Base-by-base conservation (phyloP, 1,140 invertebrate genomes). In the Halesus radiatus region DNA sequence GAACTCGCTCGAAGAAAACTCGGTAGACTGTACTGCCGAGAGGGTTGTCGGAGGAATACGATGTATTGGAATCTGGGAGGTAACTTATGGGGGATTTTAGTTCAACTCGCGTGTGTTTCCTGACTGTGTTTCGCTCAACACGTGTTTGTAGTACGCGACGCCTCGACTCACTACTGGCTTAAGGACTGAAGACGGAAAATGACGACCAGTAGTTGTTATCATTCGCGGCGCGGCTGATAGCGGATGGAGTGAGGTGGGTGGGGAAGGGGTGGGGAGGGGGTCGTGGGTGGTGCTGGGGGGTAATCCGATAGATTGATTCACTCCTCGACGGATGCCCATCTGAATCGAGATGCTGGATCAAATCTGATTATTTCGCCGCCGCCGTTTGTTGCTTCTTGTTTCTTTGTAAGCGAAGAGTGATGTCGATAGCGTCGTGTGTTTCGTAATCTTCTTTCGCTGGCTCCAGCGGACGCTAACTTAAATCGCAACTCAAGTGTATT, bases 261-360 rank as follows among this genome's bases (percentile, higher is more conserved):
- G 50, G 10, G 45, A 22, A 5, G 66, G 13, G 62, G 29, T 5
- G 62, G 37, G 20, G 23, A 16, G 60, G 68, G 7, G 37, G 37
- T 13, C 2, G n/a, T 13, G 68, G 22, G 68, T 20, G 8, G 68
- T 32, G 37, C 32, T n/a, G 32, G 15, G 16, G 32, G 64, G 64
- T 37, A 68, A 72, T 72, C 68, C 50, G 50, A 45, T 18, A 68
- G 64, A 72, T 54, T 72, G 68, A 72, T 72, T 53, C 68, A 53
- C 45, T 52, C 64, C 45, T 52, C 64, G 15, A 45, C 68, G 45
- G 68, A 53, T 20, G 68, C 22, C 64, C 68, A 52, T 72, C 45
- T 52, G 68, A 72, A 23, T 53, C 45, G 68, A 72, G 68, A 72
- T 53, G 68, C 68, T 72, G 68, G 45, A 52, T n/a, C 68, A 68